A percentile compares a stretch with the other conserved stretches of the same genome.
Conservation (phyloP, 2,797 vertebrate genomes). For the Bovichtus diacanthus region DNA sequence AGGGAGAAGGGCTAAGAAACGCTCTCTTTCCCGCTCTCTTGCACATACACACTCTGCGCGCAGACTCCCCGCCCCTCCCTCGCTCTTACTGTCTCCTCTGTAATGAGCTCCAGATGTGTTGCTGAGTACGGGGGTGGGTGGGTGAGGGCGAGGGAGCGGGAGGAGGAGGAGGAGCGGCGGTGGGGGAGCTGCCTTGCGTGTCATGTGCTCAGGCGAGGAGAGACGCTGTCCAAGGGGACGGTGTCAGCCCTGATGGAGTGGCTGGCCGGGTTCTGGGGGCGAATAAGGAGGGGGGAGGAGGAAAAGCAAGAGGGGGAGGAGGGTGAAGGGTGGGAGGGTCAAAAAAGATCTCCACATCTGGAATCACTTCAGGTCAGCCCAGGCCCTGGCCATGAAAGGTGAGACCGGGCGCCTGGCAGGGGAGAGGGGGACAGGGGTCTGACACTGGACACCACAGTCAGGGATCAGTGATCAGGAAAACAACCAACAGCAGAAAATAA, state of each 20-base stretch:
- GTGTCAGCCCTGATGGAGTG: conserved; percentile 87
- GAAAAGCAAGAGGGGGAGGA: conserved; percentile 20
- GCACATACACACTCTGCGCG: conserved; percentile 50
- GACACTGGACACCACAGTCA: conserved; percentile 78
- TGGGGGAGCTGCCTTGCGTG: conserved; percentile 73
- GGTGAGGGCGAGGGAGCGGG: conserved; percentile 63
- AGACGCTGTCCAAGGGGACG: conserved; percentile 84
- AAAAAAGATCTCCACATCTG: conserved; percentile 85
- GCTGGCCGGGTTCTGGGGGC: conserved; percentile 72
- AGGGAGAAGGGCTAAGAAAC: conserved; percentile 59
- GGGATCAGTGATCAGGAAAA: conserved; percentile 62
- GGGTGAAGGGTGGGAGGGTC: conserved; percentile 53
- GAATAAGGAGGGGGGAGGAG: conserved; percentile 15
- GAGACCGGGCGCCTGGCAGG: conserved; percentile 77
- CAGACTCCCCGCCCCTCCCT: conserved; percentile 81
- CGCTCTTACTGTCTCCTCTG: conserved; percentile 84
- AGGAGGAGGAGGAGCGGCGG: conserved; percentile 34
- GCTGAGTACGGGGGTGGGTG: conserved; percentile 74
- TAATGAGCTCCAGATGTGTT: conserved; percentile 89
- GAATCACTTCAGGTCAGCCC: conserved; percentile 87
- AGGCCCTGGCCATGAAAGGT: conserved; percentile 85
- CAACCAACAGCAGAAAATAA: conserved; percentile 45
- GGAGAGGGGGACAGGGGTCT: conserved; percentile 64
- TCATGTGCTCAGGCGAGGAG: conserved; percentile 81
- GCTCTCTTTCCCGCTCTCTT: conserved; percentile 55